Evolutionary conservation across 1,140 invertebrate species (phyloP), one percentile per base, ranked within the genome.

Genomic region (Aphaenogaster floridana): DNA sequence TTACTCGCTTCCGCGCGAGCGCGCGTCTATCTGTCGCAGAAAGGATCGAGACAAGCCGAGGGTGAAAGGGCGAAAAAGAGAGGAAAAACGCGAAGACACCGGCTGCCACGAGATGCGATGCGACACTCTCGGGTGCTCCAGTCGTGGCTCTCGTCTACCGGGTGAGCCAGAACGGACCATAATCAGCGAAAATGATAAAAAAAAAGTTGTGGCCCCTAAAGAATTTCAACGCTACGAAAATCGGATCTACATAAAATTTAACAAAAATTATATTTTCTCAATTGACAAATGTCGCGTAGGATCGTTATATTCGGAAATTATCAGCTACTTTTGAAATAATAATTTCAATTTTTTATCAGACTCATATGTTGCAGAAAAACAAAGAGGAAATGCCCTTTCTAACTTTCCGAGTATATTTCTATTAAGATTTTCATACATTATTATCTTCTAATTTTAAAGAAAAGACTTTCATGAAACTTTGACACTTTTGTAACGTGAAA

Each of bases 21-120:
- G 84, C 87, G 83, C 87, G 66, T 88, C 84, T 77, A 88, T 88
- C 83, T 86, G 63, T 79, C 64, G 74, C 66, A 71, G 39, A 64
- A 52, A 79, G 83, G 59, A 84, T 72, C 50, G 81, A 76, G 86
- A 86, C 76, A 76, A 77, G 87, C 61, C 50, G 45, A 86, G 83
- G 76, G 74, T 66, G 86, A 85, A 77, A 88, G 71, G 28, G 50
- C 61, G 54, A 77, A 77, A 59, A 77, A 88, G 50, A 77, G 57
- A 36, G 61, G 61, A 57, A 85, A 84, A 77, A 76, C 50, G 48
- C n/a, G 59, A 87, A 50, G 79, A 69, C 59, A 69, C 63, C 42
- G 86, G 68, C 79, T 83, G 80, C 66, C 80, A 83, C 39, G 66
- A 36, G 48, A 87, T 71, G 86, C 34, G 36, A 71, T 69, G 83